These are phyloP conservation scores for Acrocephalus arundinaceus DNA, from an alignment of 2,113 vertebrate genomes.

Conservation along the genomic window DNA sequence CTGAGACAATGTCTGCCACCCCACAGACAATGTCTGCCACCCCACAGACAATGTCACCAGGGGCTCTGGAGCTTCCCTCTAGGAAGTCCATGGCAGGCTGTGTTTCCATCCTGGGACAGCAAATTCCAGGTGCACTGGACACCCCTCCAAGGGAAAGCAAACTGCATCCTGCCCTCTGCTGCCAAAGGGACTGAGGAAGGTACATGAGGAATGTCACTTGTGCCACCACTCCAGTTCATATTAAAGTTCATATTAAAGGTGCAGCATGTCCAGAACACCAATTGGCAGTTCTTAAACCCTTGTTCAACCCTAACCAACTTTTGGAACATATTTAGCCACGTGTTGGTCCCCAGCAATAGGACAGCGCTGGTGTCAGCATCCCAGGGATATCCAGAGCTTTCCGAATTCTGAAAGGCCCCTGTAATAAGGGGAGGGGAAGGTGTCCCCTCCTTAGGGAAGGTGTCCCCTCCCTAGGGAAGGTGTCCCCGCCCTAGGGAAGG, in stretches of 20 bases:
- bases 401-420: not conserved
- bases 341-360: not conserved
- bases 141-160: not conserved
- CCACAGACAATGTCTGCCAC: not conserved
- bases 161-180: rapidly evolving
- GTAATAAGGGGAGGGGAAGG: not conserved
- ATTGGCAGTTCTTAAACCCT: rapidly evolving
- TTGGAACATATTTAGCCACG: not conserved
- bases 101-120: not conserved
- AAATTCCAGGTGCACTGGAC: not conserved
- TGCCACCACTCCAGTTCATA: not conserved
- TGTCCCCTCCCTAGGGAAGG: too few relatives aligned
- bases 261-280: not conserved
- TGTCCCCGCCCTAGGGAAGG: too few relatives aligned
- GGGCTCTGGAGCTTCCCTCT: not conserved
- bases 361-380: not conserved
- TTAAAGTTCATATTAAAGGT: not conserved
- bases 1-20: not conserved
- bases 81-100: not conserved
- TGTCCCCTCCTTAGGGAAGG: too few relatives aligned
- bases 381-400: not conserved
- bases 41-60: not conserved
- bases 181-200: not conserved
- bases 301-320: not conserved
- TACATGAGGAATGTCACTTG: not conserved